phyloP scores from a whole-genome alignment of 2,113 vertebrate genomes.

The Rhegmatorhina hoffmannsi region DNA sequence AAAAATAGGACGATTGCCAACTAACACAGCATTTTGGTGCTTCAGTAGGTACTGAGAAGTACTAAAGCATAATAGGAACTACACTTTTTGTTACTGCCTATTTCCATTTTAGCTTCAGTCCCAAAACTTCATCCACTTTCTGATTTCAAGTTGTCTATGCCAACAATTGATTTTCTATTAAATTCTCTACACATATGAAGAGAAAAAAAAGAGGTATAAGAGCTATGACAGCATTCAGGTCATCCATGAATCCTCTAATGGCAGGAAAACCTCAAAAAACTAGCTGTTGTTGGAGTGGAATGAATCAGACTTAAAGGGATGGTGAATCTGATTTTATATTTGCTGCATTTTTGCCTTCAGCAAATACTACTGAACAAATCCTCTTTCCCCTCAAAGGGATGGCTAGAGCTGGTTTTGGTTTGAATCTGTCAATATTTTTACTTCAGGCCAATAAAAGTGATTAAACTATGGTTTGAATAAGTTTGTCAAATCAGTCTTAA shows the following conservation, averaged over 20 bases:
- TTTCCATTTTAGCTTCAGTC: not conserved
- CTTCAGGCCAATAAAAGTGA: conserved; percentile 63
- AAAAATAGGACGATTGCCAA: not conserved
- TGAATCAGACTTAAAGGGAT: conserved; percentile 5
- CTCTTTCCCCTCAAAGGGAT: not conserved
- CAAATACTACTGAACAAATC: conserved; percentile 26
- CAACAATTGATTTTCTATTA: not conserved
- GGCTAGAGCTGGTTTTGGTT: conserved; percentile 7
- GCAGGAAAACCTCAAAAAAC: conserved; percentile 11
- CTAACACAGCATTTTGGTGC: not conserved
- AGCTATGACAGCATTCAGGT: not conserved
- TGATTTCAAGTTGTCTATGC: not conserved
- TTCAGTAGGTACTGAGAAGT: not conserved
- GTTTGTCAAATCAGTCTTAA: conserved; percentile 55
- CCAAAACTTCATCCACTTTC: not conserved
- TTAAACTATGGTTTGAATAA: conserved; percentile 26
- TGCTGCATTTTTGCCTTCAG: conserved; percentile 23
- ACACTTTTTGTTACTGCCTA: not conserved
- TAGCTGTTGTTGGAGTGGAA: conserved; percentile 1
- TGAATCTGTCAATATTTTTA: conserved; percentile 47
- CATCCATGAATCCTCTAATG: not conserved
- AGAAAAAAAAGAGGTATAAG: not conserved
- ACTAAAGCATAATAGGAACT: not conserved
- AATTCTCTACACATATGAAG: not conserved
- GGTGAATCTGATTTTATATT: conserved; percentile 8